phyloP scores from a whole-genome alignment of 1,140 invertebrate genomes.

The Oreohelix idahoensis region DNA sequence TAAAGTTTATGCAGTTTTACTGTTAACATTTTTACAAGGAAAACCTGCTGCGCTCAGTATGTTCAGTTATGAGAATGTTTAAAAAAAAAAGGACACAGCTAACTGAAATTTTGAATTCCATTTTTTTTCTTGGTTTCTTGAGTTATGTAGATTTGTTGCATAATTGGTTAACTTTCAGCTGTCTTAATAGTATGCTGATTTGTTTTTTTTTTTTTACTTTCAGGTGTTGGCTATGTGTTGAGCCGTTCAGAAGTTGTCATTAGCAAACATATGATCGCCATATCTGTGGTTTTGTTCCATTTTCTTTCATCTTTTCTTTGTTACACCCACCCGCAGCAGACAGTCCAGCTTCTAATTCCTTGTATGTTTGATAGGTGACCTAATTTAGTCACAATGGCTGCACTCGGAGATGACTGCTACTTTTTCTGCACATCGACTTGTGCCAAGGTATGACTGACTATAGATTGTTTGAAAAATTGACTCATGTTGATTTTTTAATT shows the following conservation, averaged over 20 bases:
- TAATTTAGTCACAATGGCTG: slow-evolving; percentile 1
- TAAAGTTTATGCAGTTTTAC: too few species aligned
- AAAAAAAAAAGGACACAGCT: too few species aligned
- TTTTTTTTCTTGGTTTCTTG: too few species aligned
- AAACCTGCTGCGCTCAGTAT: too few species aligned
- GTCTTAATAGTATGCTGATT: too few species aligned
- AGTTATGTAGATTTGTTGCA: too few species aligned
- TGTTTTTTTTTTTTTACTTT: background rate
- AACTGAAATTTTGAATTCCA: too few species aligned
- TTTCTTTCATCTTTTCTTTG: background rate
- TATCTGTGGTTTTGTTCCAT: background rate
- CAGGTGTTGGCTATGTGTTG: background rate
- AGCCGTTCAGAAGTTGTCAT: background rate
- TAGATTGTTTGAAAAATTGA: too few species aligned
- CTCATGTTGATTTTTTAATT: too few species aligned
- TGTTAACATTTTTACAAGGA: too few species aligned
- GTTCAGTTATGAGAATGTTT: too few species aligned
- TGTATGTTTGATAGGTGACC: background rate
- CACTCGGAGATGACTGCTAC: slow-evolving; percentile 37
- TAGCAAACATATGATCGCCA: background rate
- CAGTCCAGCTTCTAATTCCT: background rate
- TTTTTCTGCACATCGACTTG: slow-evolving; percentile 36
- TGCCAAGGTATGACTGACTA: slow-evolving; percentile 24
- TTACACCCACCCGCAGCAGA: background rate
- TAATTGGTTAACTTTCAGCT: too few species aligned